These are phyloP conservation scores for Aphodius granarius DNA, from an alignment of 2,888 invertebrate species.

Conservation along the genomic window DNA sequence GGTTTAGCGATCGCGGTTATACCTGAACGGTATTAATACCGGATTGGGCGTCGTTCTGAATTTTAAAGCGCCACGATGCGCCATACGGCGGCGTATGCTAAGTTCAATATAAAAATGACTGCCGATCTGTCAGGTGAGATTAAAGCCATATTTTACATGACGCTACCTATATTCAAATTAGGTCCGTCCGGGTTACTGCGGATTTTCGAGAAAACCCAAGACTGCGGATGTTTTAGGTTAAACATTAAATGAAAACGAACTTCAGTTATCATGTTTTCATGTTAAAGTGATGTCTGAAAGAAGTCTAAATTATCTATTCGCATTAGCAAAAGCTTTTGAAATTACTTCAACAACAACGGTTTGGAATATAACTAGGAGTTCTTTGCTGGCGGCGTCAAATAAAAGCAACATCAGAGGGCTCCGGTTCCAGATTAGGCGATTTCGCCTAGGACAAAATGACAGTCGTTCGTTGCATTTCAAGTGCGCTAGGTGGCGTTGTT, in stretches of 20 bases:
- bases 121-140: slow-evolving; percentile 12
- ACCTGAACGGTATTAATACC: slow-evolving; percentile 13
- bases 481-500: slow-evolving; percentile 10
- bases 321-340: too few relatives aligned
- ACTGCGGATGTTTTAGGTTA: not conserved
- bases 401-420: not conserved
- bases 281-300: too few relatives aligned
- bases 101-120: slow-evolving; percentile 11
- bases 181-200: not conserved
- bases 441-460: not conserved
- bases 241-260: too few relatives aligned
- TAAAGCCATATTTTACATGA: slow-evolving; percentile 11
- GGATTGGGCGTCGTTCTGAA: slow-evolving; percentile 2
- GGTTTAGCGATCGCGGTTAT: slow-evolving; percentile 25
- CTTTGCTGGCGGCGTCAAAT: not conserved
- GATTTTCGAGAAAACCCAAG: not conserved
- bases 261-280: too few relatives aligned
- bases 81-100: not conserved
- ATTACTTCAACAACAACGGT: not conserved
- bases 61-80: slow-evolving; percentile 1
- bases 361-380: not conserved
- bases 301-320: too few relatives aligned
- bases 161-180: slow-evolving; percentile 1
- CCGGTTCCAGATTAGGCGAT: not conserved
- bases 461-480: slow-evolving; percentile 3